Conservation (phyloP, 2,888 invertebrate species). For the Mystacides longicornis region DNA sequence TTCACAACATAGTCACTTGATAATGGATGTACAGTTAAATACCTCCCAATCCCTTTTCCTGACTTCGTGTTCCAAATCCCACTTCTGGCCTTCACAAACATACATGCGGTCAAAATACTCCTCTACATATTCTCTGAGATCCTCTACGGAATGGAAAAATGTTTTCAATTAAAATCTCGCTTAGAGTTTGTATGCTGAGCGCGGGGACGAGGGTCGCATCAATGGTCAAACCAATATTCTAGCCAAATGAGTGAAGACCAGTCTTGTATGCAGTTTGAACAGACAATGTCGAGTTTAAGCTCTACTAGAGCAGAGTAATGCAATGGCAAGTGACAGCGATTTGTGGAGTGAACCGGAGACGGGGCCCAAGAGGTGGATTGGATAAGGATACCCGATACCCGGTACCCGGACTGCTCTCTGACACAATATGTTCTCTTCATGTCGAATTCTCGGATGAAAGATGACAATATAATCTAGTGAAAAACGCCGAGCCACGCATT, state of each 20-base stretch:
- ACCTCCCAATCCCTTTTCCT: constrained; percentile 99
- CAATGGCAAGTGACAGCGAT: background rate
- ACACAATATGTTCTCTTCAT: too few relatives aligned
- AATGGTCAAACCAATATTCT: too few relatives aligned
- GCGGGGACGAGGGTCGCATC: background rate
- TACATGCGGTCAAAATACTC: constrained; percentile 95
- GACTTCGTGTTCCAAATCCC: constrained; percentile 99
- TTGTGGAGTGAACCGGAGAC: constrained; percentile 4
- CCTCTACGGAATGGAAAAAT: constrained; percentile 56
- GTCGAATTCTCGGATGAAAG: too few relatives aligned
- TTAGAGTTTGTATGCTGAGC: background rate
- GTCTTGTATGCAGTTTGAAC: too few relatives aligned
- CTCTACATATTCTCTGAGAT: constrained; percentile 89
- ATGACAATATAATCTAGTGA: too few relatives aligned
- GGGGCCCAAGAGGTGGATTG: constrained; percentile 7
- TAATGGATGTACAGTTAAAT: constrained; percentile 46
- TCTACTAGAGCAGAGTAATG: background rate
- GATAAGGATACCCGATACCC: constrained; percentile 13
- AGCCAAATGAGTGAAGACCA: too few relatives aligned
- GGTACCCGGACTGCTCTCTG: constrained; percentile 17
- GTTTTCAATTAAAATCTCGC: constrained; percentile 22
- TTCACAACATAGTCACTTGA: constrained; percentile 36
- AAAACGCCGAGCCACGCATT: too few relatives aligned
- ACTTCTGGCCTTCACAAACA: constrained; percentile 98
- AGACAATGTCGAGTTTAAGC: background rate